Evolutionary conservation across 2,888 invertebrate species (phyloP), one percentile per base, ranked within the genome.

Genomic region (Malacosoma neustria): DNA sequence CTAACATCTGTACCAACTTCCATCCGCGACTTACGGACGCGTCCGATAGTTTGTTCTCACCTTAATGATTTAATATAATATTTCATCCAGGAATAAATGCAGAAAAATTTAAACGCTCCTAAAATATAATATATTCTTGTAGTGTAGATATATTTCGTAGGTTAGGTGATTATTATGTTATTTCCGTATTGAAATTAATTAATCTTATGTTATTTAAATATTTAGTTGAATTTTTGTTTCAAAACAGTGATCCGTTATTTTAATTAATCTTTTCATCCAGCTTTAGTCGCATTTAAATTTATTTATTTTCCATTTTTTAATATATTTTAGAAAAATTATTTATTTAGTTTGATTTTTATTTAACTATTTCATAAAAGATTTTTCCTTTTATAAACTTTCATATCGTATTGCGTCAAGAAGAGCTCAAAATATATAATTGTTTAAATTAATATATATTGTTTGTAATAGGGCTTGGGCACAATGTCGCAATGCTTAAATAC

Each of bases 401-500:
- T n/a, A n/a, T n/a, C n/a, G n/a, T n/a, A 40, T 35, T 43, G 49
- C 45, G 47, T 48, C 36, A 49, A 32, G 41, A 42, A 15, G 45
- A 47, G 48, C 51, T 51, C 55, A 22, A 43, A 50, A 43, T 48
- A 37, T 50, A 34, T 42, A 48, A 49, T 48, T 36, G 46, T n/a
- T 43, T 41, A 45, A 39, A 48, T 35, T 42, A 38, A 46, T 37
- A 46, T 43, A 46, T 45, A 49, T 34, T 22, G 47, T 41, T 38
- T 35, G 37, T 43, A 38, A 14, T 41, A 52, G 44, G 41, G 60
- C 59, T 55, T 58, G 50, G 61, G 61, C 64, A 60, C 59, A 54
- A 58, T 46, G 53, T 52, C 48, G 51, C 55, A 39, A 54, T 54
- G 61, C 63, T 61, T 61, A 52, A 57, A 52, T 53, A 55, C 45